Base-by-base conservation (phyloP, 2,888 invertebrate species). In the Polietes domitor region DNA sequence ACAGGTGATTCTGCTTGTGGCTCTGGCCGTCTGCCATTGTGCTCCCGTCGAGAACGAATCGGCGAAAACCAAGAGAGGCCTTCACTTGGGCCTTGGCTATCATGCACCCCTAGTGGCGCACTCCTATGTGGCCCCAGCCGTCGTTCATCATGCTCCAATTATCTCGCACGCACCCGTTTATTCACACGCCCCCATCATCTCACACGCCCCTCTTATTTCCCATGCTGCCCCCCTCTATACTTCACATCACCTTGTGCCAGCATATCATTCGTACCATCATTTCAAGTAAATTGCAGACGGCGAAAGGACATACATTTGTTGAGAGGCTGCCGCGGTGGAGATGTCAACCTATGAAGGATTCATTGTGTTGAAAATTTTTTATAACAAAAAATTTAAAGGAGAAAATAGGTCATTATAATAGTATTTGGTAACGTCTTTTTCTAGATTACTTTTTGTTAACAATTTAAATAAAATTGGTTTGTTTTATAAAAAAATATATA, bases 31-130 rank as follows among this genome's bases (percentile, higher is more conserved):
- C 63, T 86, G 86, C 32, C 73, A 89, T 83, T 89, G 89, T 74
- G 91, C 91, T 53, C 89, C 91, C 41, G 81, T 83, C 3, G 88
- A 87, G 0, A 88, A 89, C 72, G 68, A 17, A 41, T 85, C 89
- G 10, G 85, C 83, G 7, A 91, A 91, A 87, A 80, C 87, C 3
- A 91, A 91, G 80, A 90, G 91, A 12, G 91, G 91, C 24, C 80
- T 91, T 41, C 72, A 88, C 0, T 80, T 91, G 9, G 90, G 91
- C 0, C 70, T 91, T 3, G 91, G 91, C 17, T 80, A 77, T 73
- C 91, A 91, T 76, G 87, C 90, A 17, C 91, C 91, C 5, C 7
- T 88, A 0, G 43, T 91, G 10, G 86, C 91, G 47, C 89, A 89
- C 32, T 88, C 91, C 68, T 88, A 88, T 68, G 87, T 89, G 6